These are phyloP conservation scores for Wasmannia auropunctata DNA, from an alignment of 1,140 invertebrate species.

Conservation along the genomic window DNA sequence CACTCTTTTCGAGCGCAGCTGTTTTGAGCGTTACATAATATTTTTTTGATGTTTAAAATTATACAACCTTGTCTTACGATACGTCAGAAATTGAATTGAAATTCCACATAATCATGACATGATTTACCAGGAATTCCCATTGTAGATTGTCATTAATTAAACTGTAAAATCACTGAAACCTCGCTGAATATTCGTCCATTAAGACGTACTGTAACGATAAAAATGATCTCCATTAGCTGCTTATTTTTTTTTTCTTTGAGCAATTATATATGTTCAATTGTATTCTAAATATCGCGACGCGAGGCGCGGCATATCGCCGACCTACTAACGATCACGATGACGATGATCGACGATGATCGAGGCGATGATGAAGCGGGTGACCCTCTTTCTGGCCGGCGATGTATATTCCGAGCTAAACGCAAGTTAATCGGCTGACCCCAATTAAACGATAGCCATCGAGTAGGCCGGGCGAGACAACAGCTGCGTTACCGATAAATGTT, in stretches of 20 bases:
- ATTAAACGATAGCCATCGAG: constrained; percentile 71
- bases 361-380: constrained; percentile 58
- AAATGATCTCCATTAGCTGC: neutral
- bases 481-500: constrained; percentile 71
- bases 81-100: neutral
- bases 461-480: constrained; percentile 63
- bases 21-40: neutral
- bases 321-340: constrained; percentile 51
- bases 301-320: constrained; percentile 27
- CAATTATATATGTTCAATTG: neutral
- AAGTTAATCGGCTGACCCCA: constrained; percentile 71
- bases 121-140: neutral
- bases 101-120: neutral
- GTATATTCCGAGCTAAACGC: constrained; percentile 37
- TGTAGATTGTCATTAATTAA: constrained; percentile 18
- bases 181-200: neutral
- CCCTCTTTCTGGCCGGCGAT: constrained; percentile 51
- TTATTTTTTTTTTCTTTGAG: neutral
- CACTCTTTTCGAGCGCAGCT: no score
- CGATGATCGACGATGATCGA: constrained; percentile 59
- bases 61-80: neutral
- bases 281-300: constrained; percentile 10
- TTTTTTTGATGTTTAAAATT: neutral
- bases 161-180: neutral
- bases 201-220: neutral